Conservation (phyloP, 2,797 vertebrate genomes). For the Anolis apletophallus region DNA sequence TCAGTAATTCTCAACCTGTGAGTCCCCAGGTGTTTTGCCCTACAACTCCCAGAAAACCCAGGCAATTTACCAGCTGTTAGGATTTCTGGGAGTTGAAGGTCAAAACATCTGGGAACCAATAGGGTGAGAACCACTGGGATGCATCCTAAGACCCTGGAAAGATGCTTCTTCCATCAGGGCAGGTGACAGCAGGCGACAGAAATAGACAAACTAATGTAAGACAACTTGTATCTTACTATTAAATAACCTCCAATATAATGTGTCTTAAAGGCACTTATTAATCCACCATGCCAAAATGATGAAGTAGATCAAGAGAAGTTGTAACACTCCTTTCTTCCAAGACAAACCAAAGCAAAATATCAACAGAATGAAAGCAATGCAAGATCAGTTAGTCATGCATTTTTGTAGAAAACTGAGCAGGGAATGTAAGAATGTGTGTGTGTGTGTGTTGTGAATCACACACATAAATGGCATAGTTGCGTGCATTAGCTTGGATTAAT, state of each 20-base stretch:
- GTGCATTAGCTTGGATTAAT: conserved; percentile 68
- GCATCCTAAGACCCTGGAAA: too few relatives aligned
- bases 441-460: not conserved
- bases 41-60: too few relatives aligned
- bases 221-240: not conserved
- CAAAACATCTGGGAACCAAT: too few relatives aligned
- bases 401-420: not conserved
- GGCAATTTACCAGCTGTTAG: too few relatives aligned
- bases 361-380: not conserved
- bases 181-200: too few relatives aligned
- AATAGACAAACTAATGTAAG: too few relatives aligned
- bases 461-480: conserved; percentile 13
- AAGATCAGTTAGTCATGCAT: not conserved
- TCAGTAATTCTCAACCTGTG: too few relatives aligned
- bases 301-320: not conserved
- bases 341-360: not conserved
- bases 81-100: too few relatives aligned
- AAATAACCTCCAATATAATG: not conserved
- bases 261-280: not conserved
- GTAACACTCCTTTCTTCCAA: not conserved
- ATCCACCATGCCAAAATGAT: not conserved
- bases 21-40: too few relatives aligned
- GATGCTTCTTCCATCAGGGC: too few relatives aligned
- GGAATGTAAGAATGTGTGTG: not conserved
- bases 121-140: too few relatives aligned